Percentiles rank a stretch among this genome's conserved stretches.
Evolutionary conservation across 2,797 vertebrate genomes (phyloP).

Genomic region (Brachymystax lenok): DNA sequence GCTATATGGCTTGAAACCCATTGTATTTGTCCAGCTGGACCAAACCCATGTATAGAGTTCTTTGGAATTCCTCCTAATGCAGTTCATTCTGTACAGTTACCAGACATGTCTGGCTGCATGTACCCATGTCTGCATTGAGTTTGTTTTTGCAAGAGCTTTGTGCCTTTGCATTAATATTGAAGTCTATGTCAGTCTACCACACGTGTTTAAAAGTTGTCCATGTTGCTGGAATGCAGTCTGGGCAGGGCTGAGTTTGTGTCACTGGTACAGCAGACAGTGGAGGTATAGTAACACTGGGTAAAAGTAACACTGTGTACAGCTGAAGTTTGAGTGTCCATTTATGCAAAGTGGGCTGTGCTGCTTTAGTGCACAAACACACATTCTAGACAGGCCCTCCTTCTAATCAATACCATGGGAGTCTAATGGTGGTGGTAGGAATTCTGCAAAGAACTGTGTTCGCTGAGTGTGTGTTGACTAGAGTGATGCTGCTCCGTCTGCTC

Average conservation of each 20-base stretch:
- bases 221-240: constrained; percentile 12
- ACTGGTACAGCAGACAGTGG: constrained; percentile 15
- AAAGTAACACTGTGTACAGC: neutral
- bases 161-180: neutral
- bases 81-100: constrained; percentile 3
- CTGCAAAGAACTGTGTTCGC: constrained; percentile 3
- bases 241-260: neutral
- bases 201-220: constrained; percentile 37
- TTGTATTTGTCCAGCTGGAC: neutral
- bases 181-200: neutral
- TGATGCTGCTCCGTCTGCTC: neutral
- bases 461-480: neutral
- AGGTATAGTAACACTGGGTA: neutral
- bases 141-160: neutral
- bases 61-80: constrained; percentile 9
- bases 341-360: constrained; percentile 7
- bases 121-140: neutral
- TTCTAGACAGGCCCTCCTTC: neutral
- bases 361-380: constrained; percentile 29
- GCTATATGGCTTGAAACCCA: constrained; percentile 14
- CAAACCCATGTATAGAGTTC: neutral
- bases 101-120: neutral
- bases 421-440: neutral
- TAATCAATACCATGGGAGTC: constrained; percentile 5
- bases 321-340: constrained; percentile 7